These are phyloP conservation scores for Nasonia longicornis DNA, from an alignment of 1,140 invertebrate species.

Conservation along the genomic window DNA sequence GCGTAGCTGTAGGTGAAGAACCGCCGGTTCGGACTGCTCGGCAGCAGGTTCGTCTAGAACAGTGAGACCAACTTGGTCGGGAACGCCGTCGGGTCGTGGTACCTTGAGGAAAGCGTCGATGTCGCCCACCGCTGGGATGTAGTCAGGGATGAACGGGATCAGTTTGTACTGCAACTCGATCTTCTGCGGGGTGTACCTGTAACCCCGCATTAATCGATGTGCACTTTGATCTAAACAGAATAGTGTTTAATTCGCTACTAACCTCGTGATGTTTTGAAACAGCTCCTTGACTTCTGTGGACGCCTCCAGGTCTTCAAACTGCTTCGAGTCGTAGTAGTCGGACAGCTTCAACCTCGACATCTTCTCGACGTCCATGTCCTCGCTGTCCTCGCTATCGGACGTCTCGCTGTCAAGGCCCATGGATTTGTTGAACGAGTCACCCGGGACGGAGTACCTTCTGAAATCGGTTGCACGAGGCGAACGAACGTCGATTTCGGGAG, in stretches of 20 bases:
- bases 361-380: conserved; percentile 62
- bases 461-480: conserved; percentile 54
- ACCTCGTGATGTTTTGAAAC: conserved; percentile 94
- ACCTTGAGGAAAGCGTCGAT: conserved; percentile 98
- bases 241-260: conserved; percentile 50
- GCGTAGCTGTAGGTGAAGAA: conserved; percentile 92
- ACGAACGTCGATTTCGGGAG: conserved; percentile 50
- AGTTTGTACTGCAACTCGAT: conserved; percentile 92
- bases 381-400: conserved; percentile 63
- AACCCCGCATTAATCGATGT: not conserved
- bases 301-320: conserved; percentile 88
- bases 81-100: conserved; percentile 80
- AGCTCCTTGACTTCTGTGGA: conserved; percentile 89
- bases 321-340: conserved; percentile 83
- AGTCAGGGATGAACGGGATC: conserved; percentile 96
- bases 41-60: conserved; percentile 95
- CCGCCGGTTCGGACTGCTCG: conserved; percentile 94
- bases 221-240: no score
- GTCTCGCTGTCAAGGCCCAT: conserved; percentile 60
- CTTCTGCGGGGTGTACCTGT: conserved; percentile 90
- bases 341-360: conserved; percentile 66
- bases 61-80: conserved; percentile 82
- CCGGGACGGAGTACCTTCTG: conserved; percentile 49
- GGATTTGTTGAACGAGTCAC: conserved; percentile 55
- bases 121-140: conserved; percentile 97